A percentile compares a stretch with the other conserved stretches of the same genome.
These are phyloP conservation scores for Disparrhopalites patrizii DNA, from an alignment of 2,888 invertebrate genomes.

Conservation along the genomic window DNA sequence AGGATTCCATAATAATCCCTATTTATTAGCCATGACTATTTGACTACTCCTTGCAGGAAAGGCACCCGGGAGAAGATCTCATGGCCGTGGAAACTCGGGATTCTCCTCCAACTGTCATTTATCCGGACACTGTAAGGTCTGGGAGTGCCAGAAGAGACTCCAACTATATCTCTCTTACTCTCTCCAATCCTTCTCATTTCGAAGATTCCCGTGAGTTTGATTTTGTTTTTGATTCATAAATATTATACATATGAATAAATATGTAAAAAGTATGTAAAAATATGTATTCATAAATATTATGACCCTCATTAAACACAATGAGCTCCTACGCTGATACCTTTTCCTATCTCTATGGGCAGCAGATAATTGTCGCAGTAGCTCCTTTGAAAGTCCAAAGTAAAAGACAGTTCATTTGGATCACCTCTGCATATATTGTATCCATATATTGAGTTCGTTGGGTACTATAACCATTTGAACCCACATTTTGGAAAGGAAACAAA, in stretches of 20 bases:
- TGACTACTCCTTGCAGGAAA: conserved; percentile 23
- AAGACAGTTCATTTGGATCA: too few species aligned
- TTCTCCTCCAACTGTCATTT: not conserved
- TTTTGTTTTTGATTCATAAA: not conserved
- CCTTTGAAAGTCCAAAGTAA: too few species aligned
- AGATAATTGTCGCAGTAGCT: too few species aligned
- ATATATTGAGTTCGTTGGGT: too few species aligned
- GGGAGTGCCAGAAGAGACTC: not conserved
- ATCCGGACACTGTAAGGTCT: too few species aligned
- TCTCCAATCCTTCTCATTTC: not conserved
- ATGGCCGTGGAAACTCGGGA: conserved; percentile 35
- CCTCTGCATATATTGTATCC: too few species aligned
- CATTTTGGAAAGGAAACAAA: too few species aligned
- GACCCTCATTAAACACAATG: not conserved
- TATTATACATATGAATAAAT: not conserved
- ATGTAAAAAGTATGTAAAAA: not conserved
- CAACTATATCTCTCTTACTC: not conserved
- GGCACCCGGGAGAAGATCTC: conserved; percentile 40
- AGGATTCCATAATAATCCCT: not conserved
- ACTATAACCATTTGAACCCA: too few species aligned
- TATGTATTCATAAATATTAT: too few species aligned
- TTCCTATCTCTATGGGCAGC: too few species aligned
- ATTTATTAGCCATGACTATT: not conserved
- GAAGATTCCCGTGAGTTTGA: not conserved
- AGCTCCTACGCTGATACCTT: too few species aligned